These are phyloP conservation scores for Coenobita brevimanus DNA, from an alignment of 1,140 invertebrate genomes.

Conservation along the genomic window DNA sequence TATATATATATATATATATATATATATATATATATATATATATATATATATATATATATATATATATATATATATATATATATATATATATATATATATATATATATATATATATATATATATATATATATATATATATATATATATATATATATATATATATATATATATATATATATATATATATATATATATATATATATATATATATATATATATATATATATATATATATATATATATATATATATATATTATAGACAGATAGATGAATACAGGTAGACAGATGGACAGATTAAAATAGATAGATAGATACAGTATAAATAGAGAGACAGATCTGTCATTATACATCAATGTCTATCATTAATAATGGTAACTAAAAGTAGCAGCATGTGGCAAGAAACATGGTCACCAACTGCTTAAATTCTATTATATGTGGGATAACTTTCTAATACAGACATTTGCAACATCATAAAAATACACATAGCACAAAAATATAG, in stretches of 20 bases:
- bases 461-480: not conserved
- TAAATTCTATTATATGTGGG: not conserved
- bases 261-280: not conserved
- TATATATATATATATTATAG: not conserved
- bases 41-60: conserved; percentile 31
- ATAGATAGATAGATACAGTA: too few relatives aligned
- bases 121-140: too few relatives aligned
- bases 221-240: not conserved
- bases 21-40: conserved; percentile 33
- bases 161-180: too few relatives aligned
- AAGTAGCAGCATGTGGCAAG: too few relatives aligned
- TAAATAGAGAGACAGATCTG: too few relatives aligned
- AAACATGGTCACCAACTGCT: not conserved
- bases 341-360: too few relatives aligned
- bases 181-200: too few relatives aligned
- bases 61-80: conserved; percentile 33
- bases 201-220: conserved; percentile 25
- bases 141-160: too few relatives aligned
- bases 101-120: too few relatives aligned
- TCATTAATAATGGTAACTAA: too few relatives aligned
- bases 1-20: conserved; percentile 29
- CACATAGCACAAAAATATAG: not conserved
- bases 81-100: conserved; percentile 36
- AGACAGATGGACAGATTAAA: not conserved
- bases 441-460: not conserved